Conservation (phyloP, 2,888 invertebrate species). For the Eilema griseolum region DNA sequence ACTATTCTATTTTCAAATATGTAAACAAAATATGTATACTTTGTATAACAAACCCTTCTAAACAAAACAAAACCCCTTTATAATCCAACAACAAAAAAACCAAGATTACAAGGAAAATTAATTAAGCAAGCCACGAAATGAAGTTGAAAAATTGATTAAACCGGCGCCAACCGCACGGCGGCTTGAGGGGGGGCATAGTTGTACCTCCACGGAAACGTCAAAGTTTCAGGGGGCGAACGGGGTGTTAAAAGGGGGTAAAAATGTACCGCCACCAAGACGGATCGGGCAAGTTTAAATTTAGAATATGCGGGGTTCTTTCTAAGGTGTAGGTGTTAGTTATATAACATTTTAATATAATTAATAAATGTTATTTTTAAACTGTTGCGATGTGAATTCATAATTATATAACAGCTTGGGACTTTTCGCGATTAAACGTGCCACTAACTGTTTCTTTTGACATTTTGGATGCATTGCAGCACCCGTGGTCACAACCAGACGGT, state of each 20-base stretch:
- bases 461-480: too few relatives aligned
- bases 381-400: too few relatives aligned
- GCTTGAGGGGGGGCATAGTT: conserved; percentile 58
- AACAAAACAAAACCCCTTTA: conserved; percentile 8
- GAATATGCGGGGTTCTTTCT: conserved; percentile 53
- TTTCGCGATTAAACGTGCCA: too few relatives aligned
- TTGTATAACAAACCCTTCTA: not conserved
- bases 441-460: too few relatives aligned
- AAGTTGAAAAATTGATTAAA: conserved; percentile 83
- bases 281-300: conserved; percentile 72
- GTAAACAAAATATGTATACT: not conserved
- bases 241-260: conserved; percentile 61
- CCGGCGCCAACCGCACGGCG: conserved; percentile 66
- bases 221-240: conserved; percentile 64
- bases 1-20: too few relatives aligned
- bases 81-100: conserved; percentile 36
- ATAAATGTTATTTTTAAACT: too few relatives aligned
- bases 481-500: too few relatives aligned
- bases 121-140: conserved; percentile 68
- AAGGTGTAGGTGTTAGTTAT: conserved; percentile 10
- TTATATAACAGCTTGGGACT: too few relatives aligned
- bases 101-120: conserved; percentile 58
- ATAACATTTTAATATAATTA: not conserved
- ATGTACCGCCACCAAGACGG: conserved; percentile 69
- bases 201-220: conserved; percentile 67